Evolutionary conservation across 2,888 invertebrate genomes (phyloP).

Genomic region (Spilarctia lutea): DNA sequence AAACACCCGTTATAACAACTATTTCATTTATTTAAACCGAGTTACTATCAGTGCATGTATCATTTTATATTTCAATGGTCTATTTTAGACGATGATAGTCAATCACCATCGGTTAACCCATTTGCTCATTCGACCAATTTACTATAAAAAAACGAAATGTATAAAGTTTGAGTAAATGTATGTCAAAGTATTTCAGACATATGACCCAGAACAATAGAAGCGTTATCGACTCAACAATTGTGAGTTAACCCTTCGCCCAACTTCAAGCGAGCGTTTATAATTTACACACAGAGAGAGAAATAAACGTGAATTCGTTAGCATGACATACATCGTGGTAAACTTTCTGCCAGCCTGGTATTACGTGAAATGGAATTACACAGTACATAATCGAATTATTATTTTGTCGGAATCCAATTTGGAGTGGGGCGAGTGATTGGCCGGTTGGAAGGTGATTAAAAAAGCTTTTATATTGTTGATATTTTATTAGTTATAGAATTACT

Average conservation of each 20-base stretch:
- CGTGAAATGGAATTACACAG: conserved; percentile 38
- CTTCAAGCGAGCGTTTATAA: conserved; percentile 25
- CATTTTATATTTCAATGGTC: no score
- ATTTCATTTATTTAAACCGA: no score
- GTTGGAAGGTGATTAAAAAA: conserved; percentile 34
- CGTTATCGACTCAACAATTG: conserved; percentile 21
- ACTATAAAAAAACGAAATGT: not conserved
- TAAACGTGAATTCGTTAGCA: conserved; percentile 47
- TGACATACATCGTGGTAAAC: conserved; percentile 53
- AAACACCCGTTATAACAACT: no score
- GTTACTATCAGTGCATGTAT: no score
- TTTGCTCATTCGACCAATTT: not conserved
- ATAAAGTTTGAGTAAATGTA: not conserved
- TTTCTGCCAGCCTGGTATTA: conserved; percentile 44
- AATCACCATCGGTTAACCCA: no score
- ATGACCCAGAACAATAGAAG: conserved; percentile 14
- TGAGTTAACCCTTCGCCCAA: conserved; percentile 18
- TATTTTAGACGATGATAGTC: no score
- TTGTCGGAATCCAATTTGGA: conserved; percentile 46
- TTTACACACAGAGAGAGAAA: conserved; percentile 28
- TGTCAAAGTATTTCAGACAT: not conserved
- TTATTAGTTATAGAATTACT: not conserved
- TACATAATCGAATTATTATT: conserved; percentile 47
- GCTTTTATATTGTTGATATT: conserved; percentile 19
- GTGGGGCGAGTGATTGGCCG: conserved; percentile 37